A percentile compares a stretch with the other conserved stretches of the same genome.
Evolutionary conservation across 2,888 invertebrate species (phyloP).

Genomic region (Tubulanus polymorphus): DNA sequence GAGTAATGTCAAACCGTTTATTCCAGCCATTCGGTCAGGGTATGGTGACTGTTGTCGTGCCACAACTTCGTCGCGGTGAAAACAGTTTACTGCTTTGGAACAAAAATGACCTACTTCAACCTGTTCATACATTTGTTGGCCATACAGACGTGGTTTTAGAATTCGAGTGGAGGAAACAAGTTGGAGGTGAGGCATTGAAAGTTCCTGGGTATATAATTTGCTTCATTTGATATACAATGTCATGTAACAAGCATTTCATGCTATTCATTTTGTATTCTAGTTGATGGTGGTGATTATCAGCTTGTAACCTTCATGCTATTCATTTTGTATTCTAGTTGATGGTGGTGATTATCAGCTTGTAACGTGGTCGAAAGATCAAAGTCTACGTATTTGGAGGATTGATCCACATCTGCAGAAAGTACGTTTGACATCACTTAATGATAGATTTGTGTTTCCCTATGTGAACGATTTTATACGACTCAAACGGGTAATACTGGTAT

Average conservation of each 20-base stretch:
- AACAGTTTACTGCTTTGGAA: constrained; percentile 78
- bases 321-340: constrained; percentile 48
- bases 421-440: constrained; percentile 5
- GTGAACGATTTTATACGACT: too few relatives aligned
- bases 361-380: constrained; percentile 94
- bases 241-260: too few relatives aligned
- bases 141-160: constrained; percentile 91
- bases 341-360: constrained; percentile 75
- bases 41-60: constrained; percentile 84
- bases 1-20: too few relatives aligned
- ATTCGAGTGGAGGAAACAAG: constrained; percentile 81
- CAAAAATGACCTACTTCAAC: constrained; percentile 53
- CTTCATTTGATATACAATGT: too few relatives aligned
- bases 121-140: constrained; percentile 87
- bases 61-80: constrained; percentile 83
- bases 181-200: constrained; percentile 42
- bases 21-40: constrained; percentile 85
- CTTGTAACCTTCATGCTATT: constrained; percentile 55
- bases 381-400: constrained; percentile 83
- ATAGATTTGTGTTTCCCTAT: too few relatives aligned
- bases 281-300: constrained; percentile 68
- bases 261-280: constrained; percentile 13
- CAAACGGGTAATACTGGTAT: too few relatives aligned
- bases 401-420: constrained; percentile 75
- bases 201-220: too few relatives aligned